Conservation (phyloP, 1,140 invertebrate species). For the Amyelois transitella region DNA sequence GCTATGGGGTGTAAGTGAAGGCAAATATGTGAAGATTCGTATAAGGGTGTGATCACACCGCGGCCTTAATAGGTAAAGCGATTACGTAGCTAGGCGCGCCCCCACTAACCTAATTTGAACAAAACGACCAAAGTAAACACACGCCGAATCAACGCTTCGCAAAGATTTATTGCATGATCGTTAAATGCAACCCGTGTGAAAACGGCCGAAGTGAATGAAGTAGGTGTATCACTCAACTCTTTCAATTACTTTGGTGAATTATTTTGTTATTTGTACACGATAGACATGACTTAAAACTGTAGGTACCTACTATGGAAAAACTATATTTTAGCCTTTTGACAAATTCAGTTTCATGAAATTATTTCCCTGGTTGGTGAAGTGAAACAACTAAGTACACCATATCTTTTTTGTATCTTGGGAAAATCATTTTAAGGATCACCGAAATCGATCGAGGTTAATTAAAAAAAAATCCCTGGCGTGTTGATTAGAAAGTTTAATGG, state of each 20-base stretch:
- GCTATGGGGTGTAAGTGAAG: constrained; percentile 23
- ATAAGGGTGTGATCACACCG: constrained; percentile 36
- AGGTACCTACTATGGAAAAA: too few relatives aligned
- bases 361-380: too few relatives aligned
- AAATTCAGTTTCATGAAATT: too few relatives aligned
- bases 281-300: too few relatives aligned
- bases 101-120: constrained; percentile 59
- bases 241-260: constrained; percentile 21
- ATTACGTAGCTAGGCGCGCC: constrained; percentile 44
- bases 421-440: too few relatives aligned
- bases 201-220: constrained; percentile 41
- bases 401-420: too few relatives aligned
- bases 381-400: too few relatives aligned
- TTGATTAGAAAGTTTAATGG: too few relatives aligned
- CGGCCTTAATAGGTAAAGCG: constrained; percentile 39
- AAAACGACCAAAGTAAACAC: constrained; percentile 56
- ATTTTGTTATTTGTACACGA: constrained; percentile 13
- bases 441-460: too few relatives aligned
- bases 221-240: constrained; percentile 28
- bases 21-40: constrained; percentile 47
- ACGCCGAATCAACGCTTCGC: constrained; percentile 42
- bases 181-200: constrained; percentile 50
- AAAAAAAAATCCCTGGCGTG: too few relatives aligned
- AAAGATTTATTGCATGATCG: constrained; percentile 49
- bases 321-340: too few relatives aligned